A percentile compares a stretch with the other conserved stretches of the same genome.
Conservation (phyloP, 1,140 invertebrate genomes). For the Drosophila trapezifrons region DNA sequence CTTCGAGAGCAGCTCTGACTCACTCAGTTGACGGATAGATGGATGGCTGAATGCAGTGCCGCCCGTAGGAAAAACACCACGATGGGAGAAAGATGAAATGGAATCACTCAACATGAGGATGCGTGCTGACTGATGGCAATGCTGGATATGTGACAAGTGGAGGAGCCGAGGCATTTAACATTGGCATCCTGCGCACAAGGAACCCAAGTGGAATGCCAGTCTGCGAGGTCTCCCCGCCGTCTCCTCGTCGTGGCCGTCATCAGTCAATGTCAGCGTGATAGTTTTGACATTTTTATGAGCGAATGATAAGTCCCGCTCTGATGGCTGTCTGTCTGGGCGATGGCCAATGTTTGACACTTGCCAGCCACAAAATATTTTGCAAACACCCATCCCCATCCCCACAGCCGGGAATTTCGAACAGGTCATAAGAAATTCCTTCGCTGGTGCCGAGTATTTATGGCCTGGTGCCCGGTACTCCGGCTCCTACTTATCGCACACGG, state of each 20-base stretch:
- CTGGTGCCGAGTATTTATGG: conserved; percentile 61
- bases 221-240: conserved; percentile 6
- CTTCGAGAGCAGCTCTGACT: conserved; percentile 56
- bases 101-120: conserved; percentile 70
- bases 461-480: conserved; percentile 18
- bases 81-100: conserved; percentile 50
- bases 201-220: conserved; percentile 39
- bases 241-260: conserved; percentile 46
- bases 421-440: conserved; percentile 19
- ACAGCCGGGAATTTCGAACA: conserved; percentile 8
- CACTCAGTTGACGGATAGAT: conserved; percentile 62
- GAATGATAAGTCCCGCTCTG: conserved; percentile 74
- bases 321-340: conserved; percentile 60
- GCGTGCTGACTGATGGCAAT: conserved; percentile 60
- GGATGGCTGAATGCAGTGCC: conserved; percentile 43
- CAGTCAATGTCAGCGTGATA: conserved; percentile 79
- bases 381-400: conserved; percentile 9
- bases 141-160: conserved; percentile 53
- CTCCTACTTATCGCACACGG: conserved; percentile 48
- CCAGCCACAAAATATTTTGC: conserved; percentile 55
- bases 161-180: conserved; percentile 69
- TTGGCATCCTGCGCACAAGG: conserved; percentile 57
- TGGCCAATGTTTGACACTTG: conserved; percentile 80
- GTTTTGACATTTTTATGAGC: conserved; percentile 83
- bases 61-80: conserved; percentile 36